Evolutionary conservation across 1,140 invertebrate species (phyloP).

Genomic region (Papilio aristodemus): DNA sequence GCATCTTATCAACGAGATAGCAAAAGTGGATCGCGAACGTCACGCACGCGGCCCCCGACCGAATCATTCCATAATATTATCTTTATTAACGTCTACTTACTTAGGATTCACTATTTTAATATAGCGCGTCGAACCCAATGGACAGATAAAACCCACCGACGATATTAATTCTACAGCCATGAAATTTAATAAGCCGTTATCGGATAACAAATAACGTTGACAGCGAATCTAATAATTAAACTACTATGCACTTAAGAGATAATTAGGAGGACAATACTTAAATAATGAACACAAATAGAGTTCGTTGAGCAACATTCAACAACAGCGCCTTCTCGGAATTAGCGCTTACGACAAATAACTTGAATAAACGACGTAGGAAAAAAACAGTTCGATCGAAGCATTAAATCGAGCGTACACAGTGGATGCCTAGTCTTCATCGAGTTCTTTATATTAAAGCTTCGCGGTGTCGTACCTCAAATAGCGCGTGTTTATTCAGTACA

Average conservation of each 20-base stretch:
- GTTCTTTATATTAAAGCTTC: slow-evolving; percentile 30
- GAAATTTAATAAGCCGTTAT: slow-evolving; percentile 74
- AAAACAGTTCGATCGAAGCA: not conserved
- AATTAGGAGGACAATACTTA: slow-evolving; percentile 40
- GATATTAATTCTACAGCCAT: slow-evolving; percentile 60
- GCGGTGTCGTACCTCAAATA: slow-evolving; percentile 39
- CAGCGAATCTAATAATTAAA: slow-evolving; percentile 56
- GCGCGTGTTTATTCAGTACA: slow-evolving; percentile 38
- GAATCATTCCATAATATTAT: slow-evolving; percentile 60
- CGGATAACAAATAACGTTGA: slow-evolving; percentile 59
- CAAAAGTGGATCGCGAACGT: slow-evolving; percentile 56
- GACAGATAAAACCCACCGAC: slow-evolving; percentile 51
- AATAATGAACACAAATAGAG: slow-evolving; percentile 43
- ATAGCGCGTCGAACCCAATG: slow-evolving; percentile 55
- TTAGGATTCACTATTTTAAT: slow-evolving; percentile 66
- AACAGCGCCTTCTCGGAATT: slow-evolving; percentile 9
- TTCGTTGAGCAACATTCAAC: not conserved
- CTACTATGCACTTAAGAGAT: slow-evolving; percentile 57
- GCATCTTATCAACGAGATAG: slow-evolving; percentile 66
- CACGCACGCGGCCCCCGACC: slow-evolving; percentile 54
- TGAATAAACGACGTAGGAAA: slow-evolving; percentile 28
- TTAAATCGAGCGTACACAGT: slow-evolving; percentile 13
- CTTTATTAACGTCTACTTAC: slow-evolving; percentile 62
- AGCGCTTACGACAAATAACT: slow-evolving; percentile 34
- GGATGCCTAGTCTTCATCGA: slow-evolving; percentile 22